These are phyloP conservation scores for Aphodius sticticus DNA, from an alignment of 2,888 invertebrate genomes.

Conservation along the genomic window DNA sequence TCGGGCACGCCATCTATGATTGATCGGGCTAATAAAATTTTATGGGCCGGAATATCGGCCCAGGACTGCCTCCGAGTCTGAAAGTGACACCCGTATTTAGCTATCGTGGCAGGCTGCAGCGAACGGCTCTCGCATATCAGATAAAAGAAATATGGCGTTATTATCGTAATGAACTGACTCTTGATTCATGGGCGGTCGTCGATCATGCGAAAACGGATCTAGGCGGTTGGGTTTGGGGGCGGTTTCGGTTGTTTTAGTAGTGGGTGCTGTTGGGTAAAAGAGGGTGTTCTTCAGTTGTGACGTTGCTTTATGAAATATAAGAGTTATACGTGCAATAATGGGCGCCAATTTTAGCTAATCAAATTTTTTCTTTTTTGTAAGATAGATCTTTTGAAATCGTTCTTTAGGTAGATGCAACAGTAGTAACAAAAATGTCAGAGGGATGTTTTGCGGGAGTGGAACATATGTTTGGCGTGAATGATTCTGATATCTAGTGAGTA, in stretches of 20 bases:
- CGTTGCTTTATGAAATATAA: too few relatives aligned
- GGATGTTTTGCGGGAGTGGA: too few relatives aligned
- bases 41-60: slow-evolving; percentile 16
- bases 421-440: too few relatives aligned
- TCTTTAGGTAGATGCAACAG: too few relatives aligned
- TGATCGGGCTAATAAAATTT: slow-evolving; percentile 24
- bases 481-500: too few relatives aligned
- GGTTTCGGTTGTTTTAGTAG: not conserved
- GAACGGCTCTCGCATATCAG: not conserved
- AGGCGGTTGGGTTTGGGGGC: not conserved
- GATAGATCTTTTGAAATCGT: too few relatives aligned
- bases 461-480: too few relatives aligned
- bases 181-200: slow-evolving; percentile 18
- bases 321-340: too few relatives aligned
- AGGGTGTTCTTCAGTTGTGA: not conserved
- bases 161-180: slow-evolving; percentile 17
- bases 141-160: slow-evolving; percentile 16
- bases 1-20: slow-evolving; percentile 18
- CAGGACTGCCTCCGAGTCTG: not conserved
- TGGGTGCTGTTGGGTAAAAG: not conserved
- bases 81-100: not conserved
- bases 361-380: too few relatives aligned
- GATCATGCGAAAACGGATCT: slow-evolving; percentile 20
- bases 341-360: too few relatives aligned
- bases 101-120: not conserved